Percentiles rank a stretch among this genome's conserved stretches.
phyloP scores from a whole-genome alignment of 2,888 invertebrate genomes.

The Endotricha flammealis region DNA sequence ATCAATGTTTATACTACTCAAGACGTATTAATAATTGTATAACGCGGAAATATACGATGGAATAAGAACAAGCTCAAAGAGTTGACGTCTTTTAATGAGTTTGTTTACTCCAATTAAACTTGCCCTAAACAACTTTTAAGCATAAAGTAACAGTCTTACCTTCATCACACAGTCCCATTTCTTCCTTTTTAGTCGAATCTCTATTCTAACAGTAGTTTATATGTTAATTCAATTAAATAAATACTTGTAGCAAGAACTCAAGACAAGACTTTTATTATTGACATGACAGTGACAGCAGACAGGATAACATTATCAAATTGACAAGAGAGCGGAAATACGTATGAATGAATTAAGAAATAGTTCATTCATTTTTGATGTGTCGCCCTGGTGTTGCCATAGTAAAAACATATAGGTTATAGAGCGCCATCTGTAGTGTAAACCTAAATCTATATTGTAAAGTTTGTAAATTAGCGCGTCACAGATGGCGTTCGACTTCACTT shows the following conservation, averaged over 20 bases:
- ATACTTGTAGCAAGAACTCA: neutral
- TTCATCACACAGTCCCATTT: slow-evolving; percentile 69
- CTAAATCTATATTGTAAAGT: too few species aligned
- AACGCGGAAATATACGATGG: slow-evolving; percentile 5
- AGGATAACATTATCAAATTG: slow-evolving; percentile 26
- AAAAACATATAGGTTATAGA: neutral
- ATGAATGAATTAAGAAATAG: slow-evolving; percentile 18
- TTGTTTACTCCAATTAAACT: slow-evolving; percentile 49
- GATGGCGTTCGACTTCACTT: too few species aligned
- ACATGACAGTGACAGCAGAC: slow-evolving; percentile 8
- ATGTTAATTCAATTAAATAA: neutral
- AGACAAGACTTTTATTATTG: neutral
- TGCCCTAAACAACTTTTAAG: slow-evolving; percentile 7
- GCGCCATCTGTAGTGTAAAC: slow-evolving; percentile 10
- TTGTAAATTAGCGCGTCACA: neutral
- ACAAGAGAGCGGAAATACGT: slow-evolving; percentile 26
- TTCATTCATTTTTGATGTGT: neutral
- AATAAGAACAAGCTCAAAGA: too few species aligned
- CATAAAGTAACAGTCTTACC: slow-evolving; percentile 42
- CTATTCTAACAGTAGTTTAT: too few species aligned
- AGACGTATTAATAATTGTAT: too few species aligned
- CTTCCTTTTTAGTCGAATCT: neutral
- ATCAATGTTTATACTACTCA: too few species aligned
- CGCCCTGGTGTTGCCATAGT: slow-evolving; percentile 5
- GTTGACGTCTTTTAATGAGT: slow-evolving; percentile 44